phyloP scores from a whole-genome alignment of 2,113 vertebrate genomes.

The Hippocampus guttulatus region DNA sequence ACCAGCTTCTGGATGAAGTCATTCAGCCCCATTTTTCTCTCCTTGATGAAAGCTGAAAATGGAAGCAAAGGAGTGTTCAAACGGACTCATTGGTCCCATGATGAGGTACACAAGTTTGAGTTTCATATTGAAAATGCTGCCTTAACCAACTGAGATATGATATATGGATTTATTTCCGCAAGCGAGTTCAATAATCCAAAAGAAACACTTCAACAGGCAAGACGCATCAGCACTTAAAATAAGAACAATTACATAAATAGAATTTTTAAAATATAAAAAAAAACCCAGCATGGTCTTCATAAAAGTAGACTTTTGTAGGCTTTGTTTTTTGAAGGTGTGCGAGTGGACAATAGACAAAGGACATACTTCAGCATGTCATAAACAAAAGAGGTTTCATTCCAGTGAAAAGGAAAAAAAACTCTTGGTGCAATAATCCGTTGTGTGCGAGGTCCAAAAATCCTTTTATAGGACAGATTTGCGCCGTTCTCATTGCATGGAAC shows the following conservation, averaged over 20 bases:
- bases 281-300: not conserved
- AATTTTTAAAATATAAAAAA: not conserved
- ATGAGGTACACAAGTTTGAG: not conserved
- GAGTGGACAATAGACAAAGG: not conserved
- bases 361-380: not conserved
- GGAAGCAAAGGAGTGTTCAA: not conserved
- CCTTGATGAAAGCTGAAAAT: slow-evolving; percentile 76
- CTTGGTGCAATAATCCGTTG: slow-evolving; percentile 22
- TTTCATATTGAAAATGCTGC: not conserved
- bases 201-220: not conserved
- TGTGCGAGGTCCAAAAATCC: slow-evolving; percentile 17
- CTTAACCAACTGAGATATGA: not conserved
- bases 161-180: not conserved
- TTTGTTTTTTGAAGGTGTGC: not conserved
- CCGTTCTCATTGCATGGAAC: slow-evolving; percentile 13
- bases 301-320: not conserved
- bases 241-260: not conserved
- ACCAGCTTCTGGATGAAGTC: slow-evolving; percentile 80
- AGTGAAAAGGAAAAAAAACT: not conserved
- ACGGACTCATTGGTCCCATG: not conserved
- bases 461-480: slow-evolving; percentile 23
- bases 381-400: not conserved
- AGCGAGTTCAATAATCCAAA: not conserved
- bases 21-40: slow-evolving; percentile 78
- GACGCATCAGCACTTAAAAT: not conserved